These are phyloP conservation scores for Pao palembangensis DNA, from an alignment of 2,113 vertebrate genomes.

Conservation along the genomic window DNA sequence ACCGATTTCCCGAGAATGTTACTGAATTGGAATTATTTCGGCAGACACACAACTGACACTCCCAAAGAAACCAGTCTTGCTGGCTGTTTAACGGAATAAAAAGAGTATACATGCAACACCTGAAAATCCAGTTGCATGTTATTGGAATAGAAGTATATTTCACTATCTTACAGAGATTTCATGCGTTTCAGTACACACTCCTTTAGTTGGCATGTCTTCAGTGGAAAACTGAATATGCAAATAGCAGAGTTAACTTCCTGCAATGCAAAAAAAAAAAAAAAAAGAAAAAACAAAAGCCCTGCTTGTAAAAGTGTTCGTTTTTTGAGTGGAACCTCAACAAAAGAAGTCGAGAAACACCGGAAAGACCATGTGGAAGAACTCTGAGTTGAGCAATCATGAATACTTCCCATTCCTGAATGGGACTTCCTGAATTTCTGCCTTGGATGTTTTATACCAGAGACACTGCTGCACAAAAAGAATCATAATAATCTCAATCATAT, in stretches of 20 bases:
- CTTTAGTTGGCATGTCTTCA: neutral
- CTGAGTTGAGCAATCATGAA: constrained; percentile 44
- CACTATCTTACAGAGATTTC: neutral
- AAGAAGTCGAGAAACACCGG: constrained; percentile 19
- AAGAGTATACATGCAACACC: constrained; percentile 3
- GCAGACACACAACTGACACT: neutral
- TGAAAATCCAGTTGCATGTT: constrained; percentile 11
- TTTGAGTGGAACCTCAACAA: constrained; percentile 36
- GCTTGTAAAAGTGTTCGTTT: constrained; percentile 4
- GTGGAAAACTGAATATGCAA: constrained; percentile 43
- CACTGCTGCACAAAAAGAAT: neutral
- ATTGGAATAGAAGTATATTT: neutral
- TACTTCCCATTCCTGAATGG: constrained; percentile 46
- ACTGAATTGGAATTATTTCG: no score
- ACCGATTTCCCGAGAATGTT: no score
- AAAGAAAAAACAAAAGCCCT: neutral
- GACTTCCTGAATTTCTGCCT: constrained; percentile 1
- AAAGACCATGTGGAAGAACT: constrained; percentile 29
- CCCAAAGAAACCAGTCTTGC: constrained; percentile 48
- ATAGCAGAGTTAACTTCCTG: constrained; percentile 39
- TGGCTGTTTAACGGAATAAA: constrained; percentile 10
- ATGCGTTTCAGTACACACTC: neutral
- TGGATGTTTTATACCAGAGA: neutral
- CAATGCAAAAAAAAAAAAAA: constrained; percentile 52
- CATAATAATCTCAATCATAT: neutral